These are phyloP conservation scores for Abrostola triplasia DNA, from an alignment of 2,888 invertebrate species.

Conservation along the genomic window DNA sequence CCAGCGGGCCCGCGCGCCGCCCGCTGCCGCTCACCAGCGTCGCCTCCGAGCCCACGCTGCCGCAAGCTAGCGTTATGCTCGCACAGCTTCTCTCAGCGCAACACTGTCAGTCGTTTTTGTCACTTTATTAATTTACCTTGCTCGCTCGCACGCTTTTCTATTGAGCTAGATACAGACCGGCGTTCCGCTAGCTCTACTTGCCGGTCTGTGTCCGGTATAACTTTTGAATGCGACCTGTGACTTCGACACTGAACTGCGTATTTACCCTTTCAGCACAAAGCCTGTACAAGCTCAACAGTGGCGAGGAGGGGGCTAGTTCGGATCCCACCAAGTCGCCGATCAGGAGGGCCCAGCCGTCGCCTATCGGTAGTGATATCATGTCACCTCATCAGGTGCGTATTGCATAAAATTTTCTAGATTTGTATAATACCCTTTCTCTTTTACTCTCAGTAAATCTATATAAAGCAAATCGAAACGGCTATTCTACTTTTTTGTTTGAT, in stretches of 20 bases:
- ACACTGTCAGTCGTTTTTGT: conserved; percentile 87
- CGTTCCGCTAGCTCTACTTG: neutral
- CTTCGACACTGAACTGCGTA: conserved; percentile 8
- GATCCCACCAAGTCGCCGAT: conserved; percentile 82
- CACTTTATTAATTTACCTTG: conserved; percentile 39
- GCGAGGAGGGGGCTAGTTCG: conserved; percentile 74
- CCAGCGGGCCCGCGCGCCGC: conserved; percentile 73
- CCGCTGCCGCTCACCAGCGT: conserved; percentile 91
- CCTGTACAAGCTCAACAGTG: conserved; percentile 84
- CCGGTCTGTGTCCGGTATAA: conserved; percentile 19
- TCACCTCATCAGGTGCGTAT: conserved; percentile 81
- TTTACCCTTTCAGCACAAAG: conserved; percentile 79
- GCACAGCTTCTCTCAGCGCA: conserved; percentile 93
- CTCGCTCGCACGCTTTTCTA: conserved; percentile 21
- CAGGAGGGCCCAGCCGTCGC: conserved; percentile 78
- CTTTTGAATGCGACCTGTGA: neutral
- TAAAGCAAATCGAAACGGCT: no score
- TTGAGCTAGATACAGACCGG: conserved; percentile 16
- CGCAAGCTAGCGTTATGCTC: conserved; percentile 92
- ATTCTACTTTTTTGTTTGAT: no score
- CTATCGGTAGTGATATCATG: conserved; percentile 83
- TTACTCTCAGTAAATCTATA: no score
- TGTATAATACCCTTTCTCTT: no score
- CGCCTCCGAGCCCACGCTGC: conserved; percentile 92
- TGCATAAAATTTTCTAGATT: neutral